phyloP scores from a whole-genome alignment of 2,113 vertebrate genomes.

The Illadopsis cleaveri region DNA sequence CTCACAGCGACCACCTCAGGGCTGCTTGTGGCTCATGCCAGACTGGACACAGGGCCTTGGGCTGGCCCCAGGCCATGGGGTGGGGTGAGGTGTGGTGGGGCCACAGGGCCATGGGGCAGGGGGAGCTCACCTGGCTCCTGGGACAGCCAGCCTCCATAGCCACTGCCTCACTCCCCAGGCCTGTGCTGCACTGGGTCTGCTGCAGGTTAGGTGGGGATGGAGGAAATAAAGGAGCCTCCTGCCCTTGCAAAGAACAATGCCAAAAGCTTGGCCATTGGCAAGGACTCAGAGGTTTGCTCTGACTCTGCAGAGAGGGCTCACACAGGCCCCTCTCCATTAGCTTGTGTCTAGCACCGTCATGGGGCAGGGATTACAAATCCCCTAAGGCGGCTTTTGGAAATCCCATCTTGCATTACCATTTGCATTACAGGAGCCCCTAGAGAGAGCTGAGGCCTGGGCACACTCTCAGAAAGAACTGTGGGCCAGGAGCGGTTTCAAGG shows the following conservation, averaged over 20 bases:
- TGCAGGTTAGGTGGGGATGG: background rate
- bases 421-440: conserved; percentile 22
- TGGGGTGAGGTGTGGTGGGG: background rate
- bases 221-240: background rate
- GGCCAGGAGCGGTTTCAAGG: background rate
- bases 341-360: conserved; percentile 36
- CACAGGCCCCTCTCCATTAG: conserved; percentile 19
- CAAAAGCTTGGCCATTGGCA: background rate
- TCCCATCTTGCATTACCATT: conserved; percentile 34
- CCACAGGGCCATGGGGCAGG: background rate
- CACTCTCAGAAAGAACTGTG: background rate
- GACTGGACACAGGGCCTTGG: accelerated
- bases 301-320: background rate
- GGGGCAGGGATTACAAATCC: conserved; percentile 55
- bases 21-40: accelerated
- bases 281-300: background rate
- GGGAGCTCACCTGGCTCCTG: background rate
- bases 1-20: background rate
- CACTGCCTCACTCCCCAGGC: accelerated
- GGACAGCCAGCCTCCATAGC: background rate
- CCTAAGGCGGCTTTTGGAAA: conserved; percentile 62
- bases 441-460: background rate
- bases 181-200: background rate
- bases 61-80: background rate
- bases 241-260: background rate